These are phyloP conservation scores for Xiphophorus hellerii DNA, from an alignment of 2,113 vertebrate genomes.

Conservation along the genomic window DNA sequence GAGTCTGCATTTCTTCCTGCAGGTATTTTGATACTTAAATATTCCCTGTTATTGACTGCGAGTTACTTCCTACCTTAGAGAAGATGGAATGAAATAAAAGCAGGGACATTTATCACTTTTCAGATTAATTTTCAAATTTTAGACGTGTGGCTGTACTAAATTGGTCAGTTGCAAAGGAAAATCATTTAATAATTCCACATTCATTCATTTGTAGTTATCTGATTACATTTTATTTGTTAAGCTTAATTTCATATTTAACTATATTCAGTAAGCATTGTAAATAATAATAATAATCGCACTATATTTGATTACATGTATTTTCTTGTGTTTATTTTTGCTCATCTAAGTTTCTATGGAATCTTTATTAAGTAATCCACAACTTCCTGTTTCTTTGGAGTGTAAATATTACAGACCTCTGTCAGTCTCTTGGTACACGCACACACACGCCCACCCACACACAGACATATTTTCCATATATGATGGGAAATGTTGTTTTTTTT, in stretches of 20 bases:
- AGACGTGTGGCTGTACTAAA: background rate
- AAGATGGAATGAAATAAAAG: conserved; percentile 17
- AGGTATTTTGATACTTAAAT: conserved; percentile 42
- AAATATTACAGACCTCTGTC: too few relatives aligned
- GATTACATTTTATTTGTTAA: too few relatives aligned
- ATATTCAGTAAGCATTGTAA: too few relatives aligned
- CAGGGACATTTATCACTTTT: background rate
- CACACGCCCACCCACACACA: too few relatives aligned
- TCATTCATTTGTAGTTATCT: background rate
- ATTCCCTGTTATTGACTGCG: conserved; percentile 19
- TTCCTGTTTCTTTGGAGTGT: too few relatives aligned
- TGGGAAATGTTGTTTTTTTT: too few relatives aligned
- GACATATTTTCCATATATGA: too few relatives aligned
- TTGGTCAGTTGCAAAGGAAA: background rate
- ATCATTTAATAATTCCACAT: background rate
- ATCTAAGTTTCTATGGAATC: too few relatives aligned
- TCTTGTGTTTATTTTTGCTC: background rate
- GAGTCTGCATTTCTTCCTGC: conserved; percentile 42
- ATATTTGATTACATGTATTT: background rate
- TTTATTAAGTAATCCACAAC: too few relatives aligned
- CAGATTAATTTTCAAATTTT: background rate
- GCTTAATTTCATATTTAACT: too few relatives aligned
- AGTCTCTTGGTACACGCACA: too few relatives aligned
- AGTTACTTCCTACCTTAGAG: background rate
- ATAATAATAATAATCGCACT: too few relatives aligned